Percentiles rank a stretch among this genome's conserved stretches.
These are phyloP conservation scores for Thysanoteuthis rhombus DNA, from an alignment of 2,888 invertebrate species.

Conservation along the genomic window DNA sequence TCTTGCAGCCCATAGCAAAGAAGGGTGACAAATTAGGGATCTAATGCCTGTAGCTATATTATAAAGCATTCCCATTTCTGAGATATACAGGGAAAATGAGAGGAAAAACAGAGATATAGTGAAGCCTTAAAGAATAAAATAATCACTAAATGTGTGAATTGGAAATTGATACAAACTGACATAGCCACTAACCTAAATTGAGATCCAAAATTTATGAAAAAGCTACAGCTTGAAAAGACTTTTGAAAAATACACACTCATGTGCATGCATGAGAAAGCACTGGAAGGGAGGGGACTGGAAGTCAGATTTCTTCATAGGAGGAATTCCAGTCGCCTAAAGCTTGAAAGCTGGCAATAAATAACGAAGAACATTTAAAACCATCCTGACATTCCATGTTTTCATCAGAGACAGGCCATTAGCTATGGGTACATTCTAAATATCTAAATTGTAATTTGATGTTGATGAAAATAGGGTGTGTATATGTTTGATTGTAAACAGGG, in stretches of 20 bases:
- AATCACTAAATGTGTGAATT: neutral
- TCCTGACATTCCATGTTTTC: neutral
- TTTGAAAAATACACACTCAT: no score
- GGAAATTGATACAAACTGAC: neutral
- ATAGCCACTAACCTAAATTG: neutral
- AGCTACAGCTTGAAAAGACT: no score
- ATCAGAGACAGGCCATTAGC: neutral
- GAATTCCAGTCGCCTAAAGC: neutral
- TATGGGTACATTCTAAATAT: neutral
- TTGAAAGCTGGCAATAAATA: neutral
- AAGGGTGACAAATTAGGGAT: neutral
- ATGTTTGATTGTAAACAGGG: no score
- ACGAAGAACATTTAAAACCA: neutral
- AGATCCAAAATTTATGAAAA: neutral
- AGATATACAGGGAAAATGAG: no score
- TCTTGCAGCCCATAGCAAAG: neutral
- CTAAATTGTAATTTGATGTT: no score
- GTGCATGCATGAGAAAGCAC: no score
- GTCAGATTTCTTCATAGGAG: neutral
- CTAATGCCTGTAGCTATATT: neutral
- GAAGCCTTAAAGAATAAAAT: neutral
- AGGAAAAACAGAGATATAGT: neutral
- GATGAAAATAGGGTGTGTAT: no score
- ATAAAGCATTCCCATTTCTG: no score
- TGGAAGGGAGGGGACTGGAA: neutral